Percentiles rank a stretch among this genome's conserved stretches.
Evolutionary conservation across 2,113 vertebrate genomes (phyloP).

Genomic region (Meleagris gallopavo): DNA sequence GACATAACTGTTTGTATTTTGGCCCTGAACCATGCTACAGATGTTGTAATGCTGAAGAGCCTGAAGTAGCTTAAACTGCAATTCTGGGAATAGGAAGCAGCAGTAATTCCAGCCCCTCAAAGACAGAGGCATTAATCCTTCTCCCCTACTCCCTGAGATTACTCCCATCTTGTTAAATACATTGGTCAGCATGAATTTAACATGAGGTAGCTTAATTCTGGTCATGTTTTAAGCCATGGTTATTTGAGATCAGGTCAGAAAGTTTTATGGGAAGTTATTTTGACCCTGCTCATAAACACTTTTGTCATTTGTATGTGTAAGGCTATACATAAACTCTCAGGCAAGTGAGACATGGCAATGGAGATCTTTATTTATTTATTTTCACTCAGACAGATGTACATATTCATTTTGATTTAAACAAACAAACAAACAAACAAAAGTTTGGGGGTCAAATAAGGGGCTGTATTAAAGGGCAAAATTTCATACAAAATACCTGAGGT

Average conservation of each 20-base stretch:
- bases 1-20: slow-evolving; percentile 67
- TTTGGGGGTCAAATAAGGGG: not conserved
- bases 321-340: not conserved
- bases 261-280: not conserved
- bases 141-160: fast-evolving
- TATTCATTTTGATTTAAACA: not conserved
- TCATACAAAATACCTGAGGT: not conserved
- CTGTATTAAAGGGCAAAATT: not conserved
- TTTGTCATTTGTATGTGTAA: not conserved
- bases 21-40: not conserved
- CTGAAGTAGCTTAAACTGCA: slow-evolving; percentile 32
- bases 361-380: not conserved
- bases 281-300: not conserved
- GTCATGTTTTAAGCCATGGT: not conserved
- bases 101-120: not conserved
- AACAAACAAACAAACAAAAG: not conserved
- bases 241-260: not conserved
- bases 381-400: not conserved
- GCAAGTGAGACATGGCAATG: not conserved
- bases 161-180: not conserved
- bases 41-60: slow-evolving; percentile 49
- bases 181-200: not conserved
- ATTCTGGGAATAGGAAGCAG: slow-evolving; percentile 7
- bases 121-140: not conserved
- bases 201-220: not conserved